phyloP scores from a whole-genome alignment of 2,888 invertebrate genomes.

The Himalopsyche kuldschensis region DNA sequence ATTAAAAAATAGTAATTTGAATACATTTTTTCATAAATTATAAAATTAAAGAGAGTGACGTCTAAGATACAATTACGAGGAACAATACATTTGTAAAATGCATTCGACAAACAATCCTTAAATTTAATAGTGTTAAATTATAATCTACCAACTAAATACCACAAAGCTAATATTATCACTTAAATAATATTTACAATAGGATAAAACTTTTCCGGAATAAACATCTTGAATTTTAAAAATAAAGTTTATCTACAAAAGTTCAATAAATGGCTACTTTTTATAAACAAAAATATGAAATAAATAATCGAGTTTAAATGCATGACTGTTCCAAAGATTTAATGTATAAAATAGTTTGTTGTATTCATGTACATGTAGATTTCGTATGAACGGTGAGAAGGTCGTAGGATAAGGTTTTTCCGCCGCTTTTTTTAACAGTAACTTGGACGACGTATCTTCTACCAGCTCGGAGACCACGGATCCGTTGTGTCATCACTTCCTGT shows the following conservation, averaged over 20 bases:
- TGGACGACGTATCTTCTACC: constrained; percentile 60
- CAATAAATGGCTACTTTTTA: not conserved
- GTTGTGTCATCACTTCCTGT: constrained; percentile 51
- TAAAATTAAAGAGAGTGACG: no score
- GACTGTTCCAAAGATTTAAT: not conserved
- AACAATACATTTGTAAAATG: not conserved
- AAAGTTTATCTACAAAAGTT: not conserved
- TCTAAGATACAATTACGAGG: not conserved
- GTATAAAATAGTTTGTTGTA: not conserved
- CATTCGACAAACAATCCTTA: not conserved
- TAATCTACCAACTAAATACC: not conserved
- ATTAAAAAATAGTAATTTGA: no score
- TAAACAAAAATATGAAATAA: not conserved
- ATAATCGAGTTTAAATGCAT: not conserved
- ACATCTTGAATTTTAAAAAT: not conserved
- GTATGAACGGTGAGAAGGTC: constrained; percentile 57
- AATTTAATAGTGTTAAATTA: not conserved
- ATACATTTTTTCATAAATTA: no score
- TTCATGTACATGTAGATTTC: constrained; percentile 43
- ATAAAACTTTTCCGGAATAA: not conserved
- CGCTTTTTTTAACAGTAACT: constrained; percentile 59
- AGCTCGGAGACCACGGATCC: constrained; percentile 54
- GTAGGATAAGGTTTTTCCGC: constrained; percentile 61
- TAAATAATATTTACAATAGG: not conserved
- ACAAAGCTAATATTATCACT: not conserved